Evolutionary conservation across 2,888 invertebrate genomes (phyloP), one percentile per base, ranked within the genome.

Genomic region (Automeris io): DNA sequence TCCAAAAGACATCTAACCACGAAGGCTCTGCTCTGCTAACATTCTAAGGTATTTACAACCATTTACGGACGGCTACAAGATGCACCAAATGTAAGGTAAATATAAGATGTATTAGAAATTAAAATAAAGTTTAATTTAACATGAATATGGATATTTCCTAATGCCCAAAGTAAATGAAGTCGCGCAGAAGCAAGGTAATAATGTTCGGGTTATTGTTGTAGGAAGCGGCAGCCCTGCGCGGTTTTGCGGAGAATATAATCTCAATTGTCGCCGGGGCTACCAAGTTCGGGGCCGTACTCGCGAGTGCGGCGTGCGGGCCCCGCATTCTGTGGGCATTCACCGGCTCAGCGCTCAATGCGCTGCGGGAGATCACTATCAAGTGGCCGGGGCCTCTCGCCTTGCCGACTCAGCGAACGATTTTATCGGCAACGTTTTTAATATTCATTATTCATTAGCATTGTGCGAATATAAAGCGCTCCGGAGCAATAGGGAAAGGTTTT

Each of bases 371-470:
- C 57, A 59, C 58, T 57, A 70, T 74, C 74, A 54, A 63, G 68
- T 59, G 65, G 61, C 54, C 49, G 13, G n/a, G 54, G 59, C 56
- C 60, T 61, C 60, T 64, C 67, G 64, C 61, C 65, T 64, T 23
- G 59, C 58, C 36, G 41, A 53, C 64, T 70, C 74, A 66, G 66
- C 68, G 59, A 57, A 46, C 61, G 66, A 70, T 78, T 70, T 79
- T 71, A 75, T 76, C 76, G 63, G 61, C 57, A 59, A 56, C 65
- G 49, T 57, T 57, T 64, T 68, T 64, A 68, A 75, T 71, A 81
- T 82, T 77, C 73, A 81, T 76, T 73, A 78, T 73, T 73, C 76
- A 76, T 76, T 69, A 70, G 63, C 63, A 57, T 34, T 35, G 38
- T 25, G 11, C 24, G 25, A 26, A 25, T 19, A 21, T 21, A 36